Evolutionary conservation across 2,797 vertebrate genomes (phyloP).

Genomic region (Clarias platycephalus): DNA sequence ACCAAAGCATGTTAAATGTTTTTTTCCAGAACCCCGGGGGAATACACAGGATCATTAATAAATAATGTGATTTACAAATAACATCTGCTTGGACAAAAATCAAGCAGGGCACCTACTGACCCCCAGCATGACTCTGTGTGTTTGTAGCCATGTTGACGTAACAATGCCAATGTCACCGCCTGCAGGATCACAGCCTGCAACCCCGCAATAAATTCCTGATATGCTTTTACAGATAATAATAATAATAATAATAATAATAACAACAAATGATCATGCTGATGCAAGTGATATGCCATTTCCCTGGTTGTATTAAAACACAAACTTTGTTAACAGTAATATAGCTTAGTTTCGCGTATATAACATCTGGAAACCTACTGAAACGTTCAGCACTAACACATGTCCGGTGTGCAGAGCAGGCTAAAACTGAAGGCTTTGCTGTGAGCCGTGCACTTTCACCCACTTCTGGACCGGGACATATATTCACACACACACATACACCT

Average conservation of each 20-base stretch:
- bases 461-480: conserved; percentile 1
- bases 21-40: not conserved
- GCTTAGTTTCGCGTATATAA: not conserved
- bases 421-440: not conserved
- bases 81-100: conserved; percentile 63
- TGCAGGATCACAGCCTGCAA: not conserved
- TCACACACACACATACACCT: no score
- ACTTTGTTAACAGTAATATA: not conserved
- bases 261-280: no score
- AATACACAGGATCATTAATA: not conserved
- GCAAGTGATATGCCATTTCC: not conserved
- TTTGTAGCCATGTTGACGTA: conserved; percentile 13
- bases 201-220: no score
- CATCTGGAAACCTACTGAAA: not conserved
- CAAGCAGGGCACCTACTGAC: conserved; percentile 52
- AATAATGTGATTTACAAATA: conserved; percentile 44
- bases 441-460: conserved; percentile 49
- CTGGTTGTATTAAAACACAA: not conserved
- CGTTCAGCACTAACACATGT: not conserved
- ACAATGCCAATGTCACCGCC: conserved; percentile 1
- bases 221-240: not conserved
- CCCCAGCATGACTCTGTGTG: conserved; percentile 2
- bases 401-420: not conserved
- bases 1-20: not conserved
- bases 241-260: not conserved